phyloP scores from a whole-genome alignment of 2,888 invertebrate species.

The Caenorhabditis sp. region DNA sequence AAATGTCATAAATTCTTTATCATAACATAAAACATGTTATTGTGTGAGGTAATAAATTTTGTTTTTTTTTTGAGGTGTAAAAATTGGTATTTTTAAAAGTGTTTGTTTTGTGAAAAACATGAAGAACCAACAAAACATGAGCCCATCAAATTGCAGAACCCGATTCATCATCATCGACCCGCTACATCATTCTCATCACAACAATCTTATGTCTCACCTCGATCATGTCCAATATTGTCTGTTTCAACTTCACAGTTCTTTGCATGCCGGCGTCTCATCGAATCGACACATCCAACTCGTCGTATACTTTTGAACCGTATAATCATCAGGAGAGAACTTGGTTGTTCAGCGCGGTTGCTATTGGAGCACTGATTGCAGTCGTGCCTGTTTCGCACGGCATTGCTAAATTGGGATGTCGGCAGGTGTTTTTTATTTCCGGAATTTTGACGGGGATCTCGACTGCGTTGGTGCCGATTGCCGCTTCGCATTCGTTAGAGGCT shows the following conservation, averaged over 20 bases:
- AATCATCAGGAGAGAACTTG: slow-evolving; percentile 55
- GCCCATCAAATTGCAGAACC: no score
- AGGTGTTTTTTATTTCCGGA: slow-evolving; percentile 51
- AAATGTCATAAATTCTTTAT: not conserved
- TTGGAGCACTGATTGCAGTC: slow-evolving; percentile 66
- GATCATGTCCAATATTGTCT: slow-evolving; percentile 67
- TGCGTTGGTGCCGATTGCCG: slow-evolving; percentile 40
- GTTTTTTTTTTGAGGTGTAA: not conserved
- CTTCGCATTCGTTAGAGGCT: slow-evolving; percentile 10
- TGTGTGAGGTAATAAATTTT: not conserved
- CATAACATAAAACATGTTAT: not conserved
- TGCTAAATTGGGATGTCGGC: slow-evolving; percentile 57
- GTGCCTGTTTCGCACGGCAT: slow-evolving; percentile 62
- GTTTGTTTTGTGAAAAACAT: not conserved
- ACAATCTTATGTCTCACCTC: slow-evolving; percentile 64
- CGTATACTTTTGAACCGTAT: slow-evolving; percentile 27
- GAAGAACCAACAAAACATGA: no score
- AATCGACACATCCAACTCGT: not conserved
- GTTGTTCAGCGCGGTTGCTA: slow-evolving; percentile 66
- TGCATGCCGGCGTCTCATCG: slow-evolving; percentile 53
- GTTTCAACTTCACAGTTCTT: slow-evolving; percentile 67
- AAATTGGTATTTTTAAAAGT: not conserved
- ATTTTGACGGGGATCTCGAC: slow-evolving; percentile 46
- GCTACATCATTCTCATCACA: slow-evolving; percentile 56
- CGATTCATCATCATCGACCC: slow-evolving; percentile 19